Evolutionary conservation across 2,113 vertebrate genomes (phyloP), one percentile per base, ranked within the genome.

Genomic region (Parotia lawesii): DNA sequence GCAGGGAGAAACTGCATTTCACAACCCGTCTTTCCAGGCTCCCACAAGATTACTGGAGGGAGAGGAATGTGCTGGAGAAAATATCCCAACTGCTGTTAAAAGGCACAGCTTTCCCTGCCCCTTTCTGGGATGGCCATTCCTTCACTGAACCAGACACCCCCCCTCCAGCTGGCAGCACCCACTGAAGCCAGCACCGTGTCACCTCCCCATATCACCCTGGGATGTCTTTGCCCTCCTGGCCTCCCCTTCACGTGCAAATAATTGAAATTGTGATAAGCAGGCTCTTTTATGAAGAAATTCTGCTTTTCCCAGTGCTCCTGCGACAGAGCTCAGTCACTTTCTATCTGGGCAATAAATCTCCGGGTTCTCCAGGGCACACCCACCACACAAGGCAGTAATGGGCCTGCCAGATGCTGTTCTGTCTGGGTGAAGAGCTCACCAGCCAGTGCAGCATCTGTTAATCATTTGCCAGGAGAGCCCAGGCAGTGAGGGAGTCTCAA

Each of bases 321-420:
- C 42, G 79, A 66, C 82, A 60, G 82, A 85, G 35, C 88, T 93
- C 85, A 88, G 88, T 70, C 85, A 29, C 56, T 96, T 94, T 65
- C 5, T 95, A 92, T 96, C 92, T 93, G 90, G 73, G 85, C 69
- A 71, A 51, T 93, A 94, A 94, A 96, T 96, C 92, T 95, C 78
- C 45, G 33, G 67, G 58, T 89, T 95, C 79, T 75, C 66, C 71
- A 57, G 82, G 54, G 51, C 85, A 77, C 95, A 84, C 94, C 92
- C 92, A 22, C 71, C 78, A 35, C 11, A 15, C 45, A n/a, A 79
- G 67, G 75, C 85, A 90, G 75, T 94, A 91, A 90, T 86, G 79
- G 65, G 44, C 73, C 80, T 95, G 89, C 74, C 95, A 96, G 91
- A 94, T 92, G 83, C 93, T 81, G 45, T 78, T 93, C 91, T 77